phyloP scores from a whole-genome alignment of 2,113 vertebrate genomes.

The Coptodon bakossiorum region DNA sequence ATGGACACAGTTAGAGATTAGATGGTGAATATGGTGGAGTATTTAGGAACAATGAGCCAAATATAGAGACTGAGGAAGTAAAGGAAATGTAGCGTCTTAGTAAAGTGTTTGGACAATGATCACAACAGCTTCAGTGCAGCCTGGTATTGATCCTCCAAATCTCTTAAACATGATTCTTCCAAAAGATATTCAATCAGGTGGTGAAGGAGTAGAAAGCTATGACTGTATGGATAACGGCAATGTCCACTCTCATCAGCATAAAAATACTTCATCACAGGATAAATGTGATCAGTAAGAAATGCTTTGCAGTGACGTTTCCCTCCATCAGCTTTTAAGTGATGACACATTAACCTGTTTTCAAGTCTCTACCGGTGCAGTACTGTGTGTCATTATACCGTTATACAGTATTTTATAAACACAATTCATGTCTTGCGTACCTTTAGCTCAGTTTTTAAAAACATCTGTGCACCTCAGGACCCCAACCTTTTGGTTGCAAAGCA shows the following conservation, averaged over 20 bases:
- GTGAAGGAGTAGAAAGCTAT: background rate
- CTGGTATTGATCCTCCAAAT: background rate
- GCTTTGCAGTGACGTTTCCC: background rate
- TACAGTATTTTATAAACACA: background rate
- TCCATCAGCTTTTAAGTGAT: background rate
- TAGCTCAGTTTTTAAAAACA: accelerated
- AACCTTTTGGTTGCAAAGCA: background rate
- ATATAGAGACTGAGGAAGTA: background rate
- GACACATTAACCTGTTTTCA: background rate
- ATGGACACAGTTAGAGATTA: background rate
- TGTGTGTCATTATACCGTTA: accelerated
- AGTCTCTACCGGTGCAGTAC: background rate
- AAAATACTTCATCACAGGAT: background rate
- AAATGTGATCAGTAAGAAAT: accelerated
- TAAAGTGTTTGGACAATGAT: background rate
- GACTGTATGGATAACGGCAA: background rate
- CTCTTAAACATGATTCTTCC: background rate
- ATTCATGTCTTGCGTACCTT: background rate
- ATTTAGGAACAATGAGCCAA: background rate
- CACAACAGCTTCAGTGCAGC: background rate
- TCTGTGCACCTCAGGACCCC: background rate
- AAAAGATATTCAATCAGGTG: background rate
- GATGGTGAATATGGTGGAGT: background rate
- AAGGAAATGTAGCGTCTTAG: background rate
- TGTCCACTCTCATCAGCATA: accelerated